A percentile compares a stretch with the other conserved stretches of the same genome.
phyloP scores from a whole-genome alignment of 2,113 vertebrate species.

The Aspidoscelis tigris region DNA sequence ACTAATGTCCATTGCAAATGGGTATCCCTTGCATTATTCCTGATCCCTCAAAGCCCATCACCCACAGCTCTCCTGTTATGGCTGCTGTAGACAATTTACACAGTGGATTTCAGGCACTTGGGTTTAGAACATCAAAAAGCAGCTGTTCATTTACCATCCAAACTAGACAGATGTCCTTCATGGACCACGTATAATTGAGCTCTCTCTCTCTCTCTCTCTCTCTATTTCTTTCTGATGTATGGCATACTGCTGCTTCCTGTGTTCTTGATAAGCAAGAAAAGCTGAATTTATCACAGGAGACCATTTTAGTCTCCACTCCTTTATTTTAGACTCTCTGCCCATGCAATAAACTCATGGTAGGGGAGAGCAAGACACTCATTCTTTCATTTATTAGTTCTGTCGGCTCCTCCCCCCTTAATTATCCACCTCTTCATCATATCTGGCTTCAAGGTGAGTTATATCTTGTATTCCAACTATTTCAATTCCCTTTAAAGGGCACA shows the following conservation, averaged over 20 bases:
- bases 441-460: not conserved
- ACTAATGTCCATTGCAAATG: too few relatives aligned
- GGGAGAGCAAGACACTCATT: not conserved
- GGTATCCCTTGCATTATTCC: too few relatives aligned
- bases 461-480: not conserved
- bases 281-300: not conserved
- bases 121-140: not conserved
- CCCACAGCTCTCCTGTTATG: not conserved
- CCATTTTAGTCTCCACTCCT: not conserved
- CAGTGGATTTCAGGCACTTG: not conserved
- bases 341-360: not conserved
- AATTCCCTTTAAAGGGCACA: not conserved
- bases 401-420: too few relatives aligned
- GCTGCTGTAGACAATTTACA: not conserved
- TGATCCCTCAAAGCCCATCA: too few relatives aligned
- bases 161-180: not conserved
- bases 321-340: not conserved
- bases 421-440: not conserved
- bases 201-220: not conserved
- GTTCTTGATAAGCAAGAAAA: not conserved
- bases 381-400: not conserved
- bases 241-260: not conserved
- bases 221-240: not conserved
- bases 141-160: not conserved
- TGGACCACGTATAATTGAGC: not conserved